phyloP scores from a whole-genome alignment of 2,888 invertebrate genomes.

The Drosophila mimetica region DNA sequence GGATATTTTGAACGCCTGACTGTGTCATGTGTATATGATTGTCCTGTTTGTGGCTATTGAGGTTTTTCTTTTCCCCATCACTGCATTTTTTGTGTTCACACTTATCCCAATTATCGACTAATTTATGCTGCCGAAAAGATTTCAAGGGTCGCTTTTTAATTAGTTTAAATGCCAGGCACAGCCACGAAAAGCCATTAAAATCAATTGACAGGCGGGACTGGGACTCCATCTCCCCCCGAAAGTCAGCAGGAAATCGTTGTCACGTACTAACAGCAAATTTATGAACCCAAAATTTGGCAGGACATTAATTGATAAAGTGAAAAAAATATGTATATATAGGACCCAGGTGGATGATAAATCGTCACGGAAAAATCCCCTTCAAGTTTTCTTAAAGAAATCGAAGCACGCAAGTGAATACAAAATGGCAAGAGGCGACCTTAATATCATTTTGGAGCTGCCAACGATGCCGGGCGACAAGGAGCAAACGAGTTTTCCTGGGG shows the following conservation, averaged over 20 bases:
- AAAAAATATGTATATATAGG: constrained; percentile 5
- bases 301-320: constrained; percentile 39
- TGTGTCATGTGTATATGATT: constrained; percentile 39
- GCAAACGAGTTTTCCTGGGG: constrained; percentile 34
- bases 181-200: constrained; percentile 38
- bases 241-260: constrained; percentile 56
- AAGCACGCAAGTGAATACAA: constrained; percentile 21
- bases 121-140: constrained; percentile 13
- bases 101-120: constrained; percentile 26
- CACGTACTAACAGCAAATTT: constrained; percentile 65
- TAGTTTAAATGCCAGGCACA: constrained; percentile 40
- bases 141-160: constrained; percentile 24
- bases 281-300: constrained; percentile 51
- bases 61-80: constrained; percentile 21
- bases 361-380: constrained; percentile 1
- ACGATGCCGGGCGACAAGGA: constrained; percentile 19
- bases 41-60: constrained; percentile 43
- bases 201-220: constrained; percentile 27
- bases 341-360: constrained; percentile 39
- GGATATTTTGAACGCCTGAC: constrained; percentile 21
- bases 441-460: constrained; percentile 25
- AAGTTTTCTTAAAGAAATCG: constrained; percentile 25
- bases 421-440: constrained; percentile 12
- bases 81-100: constrained; percentile 28
- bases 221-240: neutral